These are phyloP conservation scores for Acanthurus tractus DNA, from an alignment of 2,797 vertebrate species.

Conservation along the genomic window DNA sequence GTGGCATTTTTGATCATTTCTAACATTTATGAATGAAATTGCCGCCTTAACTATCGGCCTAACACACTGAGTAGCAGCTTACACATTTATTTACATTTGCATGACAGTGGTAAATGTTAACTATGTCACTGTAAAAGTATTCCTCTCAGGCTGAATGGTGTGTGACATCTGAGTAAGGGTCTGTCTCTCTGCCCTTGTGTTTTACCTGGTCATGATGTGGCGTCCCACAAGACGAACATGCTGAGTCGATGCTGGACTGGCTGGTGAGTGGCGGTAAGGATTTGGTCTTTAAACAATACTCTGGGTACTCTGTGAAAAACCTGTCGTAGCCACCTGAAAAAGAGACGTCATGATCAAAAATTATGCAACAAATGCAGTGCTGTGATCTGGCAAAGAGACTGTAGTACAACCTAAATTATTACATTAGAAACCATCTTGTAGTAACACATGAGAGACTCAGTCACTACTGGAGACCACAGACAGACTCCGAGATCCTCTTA, in stretches of 20 bases:
- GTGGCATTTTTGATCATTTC: neutral
- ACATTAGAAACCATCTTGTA: neutral
- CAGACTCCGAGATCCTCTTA: neutral
- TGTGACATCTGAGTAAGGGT: too few relatives aligned
- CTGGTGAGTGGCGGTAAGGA: constrained; percentile 74
- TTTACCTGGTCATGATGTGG: constrained; percentile 88
- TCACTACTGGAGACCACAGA: neutral
- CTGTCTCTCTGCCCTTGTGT: neutral
- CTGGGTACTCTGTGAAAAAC: constrained; percentile 87
- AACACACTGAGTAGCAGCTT: neutral
- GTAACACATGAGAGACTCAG: constrained; percentile 1
- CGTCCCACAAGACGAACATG: constrained; percentile 85
- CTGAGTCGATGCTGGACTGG: constrained; percentile 81
- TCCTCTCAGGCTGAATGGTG: neutral
- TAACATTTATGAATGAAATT: neutral
- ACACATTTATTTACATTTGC: neutral
- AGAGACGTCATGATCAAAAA: neutral
- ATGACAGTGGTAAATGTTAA: neutral
- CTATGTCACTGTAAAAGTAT: neutral
- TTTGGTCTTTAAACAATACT: constrained; percentile 87
- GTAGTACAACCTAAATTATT: neutral
- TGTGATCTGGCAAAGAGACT: neutral
- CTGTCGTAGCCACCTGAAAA: constrained; percentile 85
- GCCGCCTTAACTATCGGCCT: neutral
- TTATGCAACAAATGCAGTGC: neutral